Evolutionary conservation across 1,140 invertebrate species (phyloP), one percentile per base, ranked within the genome.

Genomic region (Rhynchophorus ferrugineus): DNA sequence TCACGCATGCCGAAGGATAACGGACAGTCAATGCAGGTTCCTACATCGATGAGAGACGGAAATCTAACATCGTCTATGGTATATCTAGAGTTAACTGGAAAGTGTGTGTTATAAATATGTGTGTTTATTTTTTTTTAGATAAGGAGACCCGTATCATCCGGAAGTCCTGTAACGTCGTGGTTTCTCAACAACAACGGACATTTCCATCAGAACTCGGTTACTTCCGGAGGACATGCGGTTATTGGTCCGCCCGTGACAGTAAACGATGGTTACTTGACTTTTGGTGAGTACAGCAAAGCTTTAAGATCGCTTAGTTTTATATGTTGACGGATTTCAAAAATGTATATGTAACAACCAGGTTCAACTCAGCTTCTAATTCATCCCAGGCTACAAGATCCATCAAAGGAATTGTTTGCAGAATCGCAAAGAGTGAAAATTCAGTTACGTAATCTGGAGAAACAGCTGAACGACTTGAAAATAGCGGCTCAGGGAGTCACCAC

Each of bases 251-350:
- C 56, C 16, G 45, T 36, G 8, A 41, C 41, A 11, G 48, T 58
- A 36, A 52, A 33, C 44, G 57, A 61, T 8, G 58, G 54, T 42
- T 59, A 49, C 29, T 45, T 56, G 11, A 29, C 54, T 17, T 59
- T 53, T 35, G 41, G 54, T 59, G 42, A 49, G 46, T 6, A 34
- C n/a, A 33, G 11, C 24, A 29, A 29, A 11, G 5, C 5, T 29
- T 5, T 29, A 11, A 29, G 5, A 6, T 29, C 8, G 41, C 49
- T 61, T 77, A 98, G 94, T 89, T 98, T 98, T 38, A 6, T 38
- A 38, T 6, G 5, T 19, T 38, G 13, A 13, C 17, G 7, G n/a
- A 37, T 17, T 19, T 19, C 1, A 44, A 44, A 45, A 13, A 11
- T 13, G 13, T 37, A 13, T 13, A 8, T 43, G 22, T 51, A 49